phyloP scores from a whole-genome alignment of 2,888 invertebrate species.

The Drosophila kambysellisi region DNA sequence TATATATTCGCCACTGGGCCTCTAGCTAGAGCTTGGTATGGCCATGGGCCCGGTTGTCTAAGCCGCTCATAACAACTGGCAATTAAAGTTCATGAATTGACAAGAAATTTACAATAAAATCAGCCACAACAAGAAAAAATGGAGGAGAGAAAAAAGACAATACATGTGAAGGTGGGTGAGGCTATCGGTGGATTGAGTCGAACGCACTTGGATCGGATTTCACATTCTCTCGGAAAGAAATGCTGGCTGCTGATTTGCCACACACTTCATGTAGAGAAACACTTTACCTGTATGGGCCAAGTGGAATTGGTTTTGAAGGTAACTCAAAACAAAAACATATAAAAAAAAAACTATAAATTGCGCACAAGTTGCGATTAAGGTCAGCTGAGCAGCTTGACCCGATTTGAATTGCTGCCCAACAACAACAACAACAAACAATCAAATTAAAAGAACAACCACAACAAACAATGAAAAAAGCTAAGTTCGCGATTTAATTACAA shows the following conservation, averaged over 20 bases:
- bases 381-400: constrained; percentile 68
- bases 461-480: constrained; percentile 34
- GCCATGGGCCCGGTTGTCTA: constrained; percentile 20
- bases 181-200: constrained; percentile 31
- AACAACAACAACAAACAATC: constrained; percentile 20
- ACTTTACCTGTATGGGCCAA: constrained; percentile 31
- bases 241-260: constrained; percentile 61
- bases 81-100: constrained; percentile 77
- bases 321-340: constrained; percentile 26
- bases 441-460: constrained; percentile 24
- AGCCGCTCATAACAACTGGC: constrained; percentile 60
- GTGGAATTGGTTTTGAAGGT: constrained; percentile 43
- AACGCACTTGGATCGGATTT: constrained; percentile 43
- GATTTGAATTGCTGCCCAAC: constrained; percentile 38
- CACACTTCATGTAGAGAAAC: constrained; percentile 30
- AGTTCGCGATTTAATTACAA: constrained; percentile 65
- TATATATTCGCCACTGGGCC: constrained; percentile 50
- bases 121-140: constrained; percentile 36
- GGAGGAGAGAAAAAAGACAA: constrained; percentile 33
- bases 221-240: constrained; percentile 56
- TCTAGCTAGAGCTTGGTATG: constrained; percentile 2
- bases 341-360: constrained; percentile 54
- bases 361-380: constrained; percentile 77
- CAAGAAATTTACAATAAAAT: constrained; percentile 68
- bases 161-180: constrained; percentile 63